Percentiles rank a stretch among this genome's conserved stretches.
phyloP scores from a whole-genome alignment of 2,888 invertebrate species.

The Cistogaster globosa region DNA sequence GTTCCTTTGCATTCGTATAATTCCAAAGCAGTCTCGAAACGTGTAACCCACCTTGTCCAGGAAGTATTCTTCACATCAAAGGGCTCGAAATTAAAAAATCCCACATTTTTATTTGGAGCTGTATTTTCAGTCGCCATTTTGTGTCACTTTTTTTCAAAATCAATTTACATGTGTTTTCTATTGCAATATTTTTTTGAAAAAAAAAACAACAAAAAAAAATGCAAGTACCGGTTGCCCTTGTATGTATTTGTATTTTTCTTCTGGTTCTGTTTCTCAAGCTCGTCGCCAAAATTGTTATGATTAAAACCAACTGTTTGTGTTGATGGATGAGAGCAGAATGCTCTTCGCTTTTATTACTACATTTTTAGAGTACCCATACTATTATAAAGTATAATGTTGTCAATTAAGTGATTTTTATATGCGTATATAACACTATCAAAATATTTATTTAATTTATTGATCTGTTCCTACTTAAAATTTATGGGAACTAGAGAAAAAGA shows the following conservation, averaged over 20 bases:
- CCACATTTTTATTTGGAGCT: neutral
- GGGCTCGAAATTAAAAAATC: conserved; percentile 5
- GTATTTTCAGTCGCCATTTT: neutral
- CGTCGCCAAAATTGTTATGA: conserved; percentile 3
- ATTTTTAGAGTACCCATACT: neutral
- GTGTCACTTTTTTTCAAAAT: neutral
- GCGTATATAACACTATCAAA: no score
- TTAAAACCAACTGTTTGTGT: neutral
- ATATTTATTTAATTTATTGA: no score
- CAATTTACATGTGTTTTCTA: no score
- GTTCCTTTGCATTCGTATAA: conserved; percentile 14
- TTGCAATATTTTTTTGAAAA: neutral
- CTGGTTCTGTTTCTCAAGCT: neutral
- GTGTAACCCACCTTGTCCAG: neutral
- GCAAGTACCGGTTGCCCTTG: neutral
- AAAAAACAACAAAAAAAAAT: no score
- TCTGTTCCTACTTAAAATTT: no score
- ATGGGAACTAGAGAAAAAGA: no score
- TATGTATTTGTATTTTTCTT: neutral
- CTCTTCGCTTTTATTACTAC: neutral
- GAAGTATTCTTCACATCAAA: neutral
- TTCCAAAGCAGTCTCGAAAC: conserved; percentile 30
- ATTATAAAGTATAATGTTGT: no score
- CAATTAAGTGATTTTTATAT: no score
- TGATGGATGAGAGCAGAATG: neutral